Percentiles rank a stretch among this genome's conserved stretches.
Conservation (phyloP, 2,888 invertebrate species). For the Pachliopta kotzebuea region DNA sequence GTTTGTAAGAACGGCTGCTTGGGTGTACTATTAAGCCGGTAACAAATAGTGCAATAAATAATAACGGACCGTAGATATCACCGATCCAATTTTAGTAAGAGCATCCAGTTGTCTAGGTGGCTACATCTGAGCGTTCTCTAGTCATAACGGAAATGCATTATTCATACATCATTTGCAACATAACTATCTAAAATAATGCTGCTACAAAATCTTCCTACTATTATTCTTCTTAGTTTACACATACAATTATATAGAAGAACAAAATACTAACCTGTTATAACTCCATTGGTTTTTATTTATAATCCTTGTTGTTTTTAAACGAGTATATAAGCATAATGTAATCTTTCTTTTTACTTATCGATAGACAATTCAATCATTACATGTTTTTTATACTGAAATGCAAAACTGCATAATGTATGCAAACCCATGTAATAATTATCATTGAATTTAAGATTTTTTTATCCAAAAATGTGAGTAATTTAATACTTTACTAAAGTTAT, state of each 20-base stretch:
- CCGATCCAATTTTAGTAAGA: constrained; percentile 32
- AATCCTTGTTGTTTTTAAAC: no score
- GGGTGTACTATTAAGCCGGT: constrained; percentile 14
- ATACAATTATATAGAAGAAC: neutral
- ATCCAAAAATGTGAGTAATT: no score
- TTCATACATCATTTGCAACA: constrained; percentile 50
- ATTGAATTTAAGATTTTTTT: no score
- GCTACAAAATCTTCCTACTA: constrained; percentile 33
- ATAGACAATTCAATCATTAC: no score
- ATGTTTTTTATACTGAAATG: no score
- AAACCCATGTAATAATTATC: no score
- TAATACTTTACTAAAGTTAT: no score
- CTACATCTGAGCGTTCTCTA: constrained; percentile 11
- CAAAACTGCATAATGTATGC: no score
- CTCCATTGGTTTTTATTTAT: neutral
- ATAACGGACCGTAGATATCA: constrained; percentile 29
- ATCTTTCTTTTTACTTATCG: no score
- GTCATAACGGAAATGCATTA: constrained; percentile 55
- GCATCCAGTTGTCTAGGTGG: constrained; percentile 31
- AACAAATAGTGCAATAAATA: constrained; percentile 30
- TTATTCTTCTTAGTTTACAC: neutral
- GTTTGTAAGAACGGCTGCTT: neutral
- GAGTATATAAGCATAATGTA: no score
- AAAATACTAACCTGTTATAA: neutral
- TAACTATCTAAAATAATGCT: constrained; percentile 35